Conservation (phyloP, 2,113 vertebrate species). For the Arvicanthis niloticus region DNA sequence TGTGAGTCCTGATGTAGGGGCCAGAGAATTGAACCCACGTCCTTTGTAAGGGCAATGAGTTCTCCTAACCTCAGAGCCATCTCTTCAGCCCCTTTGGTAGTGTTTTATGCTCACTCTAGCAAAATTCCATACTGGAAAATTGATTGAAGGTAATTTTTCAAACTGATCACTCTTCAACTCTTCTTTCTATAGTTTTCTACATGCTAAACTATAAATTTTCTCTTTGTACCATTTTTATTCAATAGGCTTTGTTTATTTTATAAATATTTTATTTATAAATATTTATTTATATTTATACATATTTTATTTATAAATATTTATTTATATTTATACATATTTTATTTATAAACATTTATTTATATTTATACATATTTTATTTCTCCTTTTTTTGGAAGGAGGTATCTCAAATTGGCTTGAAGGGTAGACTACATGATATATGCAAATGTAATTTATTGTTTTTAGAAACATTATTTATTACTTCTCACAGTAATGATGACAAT, state of each 20-base stretch:
- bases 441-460: constrained; percentile 28
- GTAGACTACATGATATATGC: neutral
- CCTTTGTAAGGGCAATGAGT: neutral
- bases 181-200: neutral
- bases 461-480: constrained; percentile 36
- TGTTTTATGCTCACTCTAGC: neutral
- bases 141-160: neutral
- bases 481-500: neutral
- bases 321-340: too few relatives aligned
- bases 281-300: too few relatives aligned
- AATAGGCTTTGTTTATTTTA: neutral
- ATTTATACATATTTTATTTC: neutral
- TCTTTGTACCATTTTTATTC: neutral
- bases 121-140: neutral
- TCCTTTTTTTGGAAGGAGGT: neutral
- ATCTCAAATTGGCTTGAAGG: constrained; percentile 5
- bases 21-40: neutral
- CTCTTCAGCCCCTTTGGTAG: neutral
- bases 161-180: neutral
- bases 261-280: too few relatives aligned
- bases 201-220: neutral
- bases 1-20: neutral
- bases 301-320: too few relatives aligned
- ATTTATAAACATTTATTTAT: too few relatives aligned
- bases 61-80: neutral